Conservation (phyloP, 2,113 vertebrate genomes). For the Plecturocebus donacophilus region DNA sequence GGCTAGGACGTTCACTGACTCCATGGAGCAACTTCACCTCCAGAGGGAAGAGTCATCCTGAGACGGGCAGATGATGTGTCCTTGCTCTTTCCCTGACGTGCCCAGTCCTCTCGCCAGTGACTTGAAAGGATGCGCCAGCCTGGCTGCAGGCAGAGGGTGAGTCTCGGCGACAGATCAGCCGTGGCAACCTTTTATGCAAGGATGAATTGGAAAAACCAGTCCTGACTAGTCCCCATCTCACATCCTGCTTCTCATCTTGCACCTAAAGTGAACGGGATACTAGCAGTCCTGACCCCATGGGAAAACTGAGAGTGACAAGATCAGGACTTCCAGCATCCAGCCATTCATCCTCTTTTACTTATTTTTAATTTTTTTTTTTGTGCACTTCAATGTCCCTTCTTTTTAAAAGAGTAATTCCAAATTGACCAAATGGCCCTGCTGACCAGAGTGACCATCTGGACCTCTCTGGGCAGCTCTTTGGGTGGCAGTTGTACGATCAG, state of each 20-base stretch:
- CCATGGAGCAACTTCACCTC: neutral
- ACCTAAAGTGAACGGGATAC: constrained; percentile 60
- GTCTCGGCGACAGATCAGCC: constrained; percentile 44
- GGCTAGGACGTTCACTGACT: neutral
- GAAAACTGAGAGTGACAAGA: neutral
- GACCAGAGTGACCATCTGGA: neutral
- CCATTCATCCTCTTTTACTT: neutral
- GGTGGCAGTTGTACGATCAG: neutral
- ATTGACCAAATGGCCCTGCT: neutral
- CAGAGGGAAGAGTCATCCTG: neutral
- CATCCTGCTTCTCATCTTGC: constrained; percentile 73
- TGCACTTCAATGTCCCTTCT: neutral
- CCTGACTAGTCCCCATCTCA: constrained; percentile 49
- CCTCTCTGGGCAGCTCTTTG: neutral
- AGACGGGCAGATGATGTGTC: rapidly evolving
- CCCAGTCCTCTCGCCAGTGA: constrained; percentile 53
- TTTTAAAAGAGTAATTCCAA: neutral
- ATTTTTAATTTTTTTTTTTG: neutral
- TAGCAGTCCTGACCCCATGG: neutral
- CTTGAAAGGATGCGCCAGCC: constrained; percentile 69
- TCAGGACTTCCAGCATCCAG: neutral
- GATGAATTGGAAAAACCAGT: constrained; percentile 78
- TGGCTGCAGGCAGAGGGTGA: constrained; percentile 46
- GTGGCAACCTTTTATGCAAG: constrained; percentile 54
- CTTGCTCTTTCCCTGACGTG: neutral